Evolutionary conservation across 2,113 vertebrate species (phyloP).

Genomic region (Naja naja): DNA sequence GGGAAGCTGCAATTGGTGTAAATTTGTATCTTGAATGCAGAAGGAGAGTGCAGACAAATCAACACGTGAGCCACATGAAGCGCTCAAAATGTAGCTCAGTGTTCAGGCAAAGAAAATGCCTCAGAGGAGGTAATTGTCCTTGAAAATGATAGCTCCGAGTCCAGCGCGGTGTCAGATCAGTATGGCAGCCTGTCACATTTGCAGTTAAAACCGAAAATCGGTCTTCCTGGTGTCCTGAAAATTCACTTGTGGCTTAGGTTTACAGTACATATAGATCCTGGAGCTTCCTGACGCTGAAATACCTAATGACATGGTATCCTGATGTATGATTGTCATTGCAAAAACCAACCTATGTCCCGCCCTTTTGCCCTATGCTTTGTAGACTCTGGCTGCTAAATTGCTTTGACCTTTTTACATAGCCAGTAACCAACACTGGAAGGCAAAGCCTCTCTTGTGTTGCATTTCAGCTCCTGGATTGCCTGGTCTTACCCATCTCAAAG

Average conservation of each 20-base stretch:
- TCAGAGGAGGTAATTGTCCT: background rate
- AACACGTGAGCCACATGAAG: background rate
- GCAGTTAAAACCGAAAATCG: background rate
- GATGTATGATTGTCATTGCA: background rate
- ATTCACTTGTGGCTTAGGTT: background rate
- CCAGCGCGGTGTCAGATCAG: background rate
- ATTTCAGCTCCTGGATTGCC: background rate
- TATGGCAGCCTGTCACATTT: background rate
- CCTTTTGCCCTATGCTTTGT: background rate
- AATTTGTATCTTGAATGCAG: background rate
- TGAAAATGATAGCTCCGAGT: background rate
- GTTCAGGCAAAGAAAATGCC: background rate
- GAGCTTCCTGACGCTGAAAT: background rate
- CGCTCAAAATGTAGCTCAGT: background rate
- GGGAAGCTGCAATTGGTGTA: background rate
- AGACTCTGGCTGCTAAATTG: no score
- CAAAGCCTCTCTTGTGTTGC: background rate
- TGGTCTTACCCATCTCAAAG: background rate
- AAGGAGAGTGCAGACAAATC: background rate
- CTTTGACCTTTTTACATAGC: background rate
- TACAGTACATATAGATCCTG: background rate
- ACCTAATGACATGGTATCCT: background rate
- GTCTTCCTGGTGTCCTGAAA: background rate
- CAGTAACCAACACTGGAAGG: constrained; percentile 47
- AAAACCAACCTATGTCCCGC: background rate